A percentile compares a stretch with the other conserved stretches of the same genome.
These are phyloP conservation scores for Hippocampus barbouri DNA, from an alignment of 2,113 vertebrate genomes.

Conservation along the genomic window DNA sequence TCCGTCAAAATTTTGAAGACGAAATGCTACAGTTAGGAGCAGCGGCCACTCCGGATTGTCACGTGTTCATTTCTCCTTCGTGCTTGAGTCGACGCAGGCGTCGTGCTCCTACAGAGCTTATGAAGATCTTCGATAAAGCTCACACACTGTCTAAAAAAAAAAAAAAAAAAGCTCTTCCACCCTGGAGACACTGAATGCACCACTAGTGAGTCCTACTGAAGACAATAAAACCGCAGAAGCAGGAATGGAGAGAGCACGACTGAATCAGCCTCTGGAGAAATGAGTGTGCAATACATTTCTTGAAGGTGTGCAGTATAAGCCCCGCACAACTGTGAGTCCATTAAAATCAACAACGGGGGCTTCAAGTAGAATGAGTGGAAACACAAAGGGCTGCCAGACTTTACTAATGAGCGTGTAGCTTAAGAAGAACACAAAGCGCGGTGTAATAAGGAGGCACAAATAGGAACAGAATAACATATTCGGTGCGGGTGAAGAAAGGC, in stretches of 20 bases:
- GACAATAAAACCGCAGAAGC: constrained; percentile 8
- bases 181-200: constrained; percentile 1
- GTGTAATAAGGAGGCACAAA: not conserved
- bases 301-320: not conserved
- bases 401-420: not conserved
- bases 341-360: constrained; percentile 6
- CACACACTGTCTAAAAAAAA: not conserved
- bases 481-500: not conserved
- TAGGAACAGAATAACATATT: not conserved
- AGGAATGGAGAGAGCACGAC: not conserved
- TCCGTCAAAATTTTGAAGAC: constrained; percentile 17
- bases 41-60: not conserved
- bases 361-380: not conserved
- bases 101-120: constrained; percentile 14
- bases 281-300: not conserved
- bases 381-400: not conserved
- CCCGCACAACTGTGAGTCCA: not conserved
- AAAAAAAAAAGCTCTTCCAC: not conserved
- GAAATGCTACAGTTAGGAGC: constrained; percentile 20
- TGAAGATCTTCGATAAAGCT: constrained; percentile 14
- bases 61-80: constrained; percentile 1
- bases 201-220: constrained; percentile 11
- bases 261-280: constrained; percentile 4
- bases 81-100: constrained; percentile 7
- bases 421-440: constrained; percentile 4